These are phyloP conservation scores for Mixornis gularis DNA, from an alignment of 2,113 vertebrate species.

Conservation along the genomic window DNA sequence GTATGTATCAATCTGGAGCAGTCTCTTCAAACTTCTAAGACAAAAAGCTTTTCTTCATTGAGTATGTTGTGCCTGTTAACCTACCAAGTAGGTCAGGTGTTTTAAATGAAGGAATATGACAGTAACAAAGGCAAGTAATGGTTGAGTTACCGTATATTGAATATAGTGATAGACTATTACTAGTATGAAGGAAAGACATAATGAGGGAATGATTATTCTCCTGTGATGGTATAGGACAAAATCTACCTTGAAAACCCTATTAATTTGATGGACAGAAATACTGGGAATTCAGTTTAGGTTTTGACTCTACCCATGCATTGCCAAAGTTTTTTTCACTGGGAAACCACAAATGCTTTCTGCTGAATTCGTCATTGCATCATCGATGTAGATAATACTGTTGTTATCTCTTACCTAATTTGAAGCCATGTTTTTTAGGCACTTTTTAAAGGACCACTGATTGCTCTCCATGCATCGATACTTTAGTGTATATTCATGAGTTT, in stretches of 20 bases:
- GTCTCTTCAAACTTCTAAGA: neutral
- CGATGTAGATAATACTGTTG: neutral
- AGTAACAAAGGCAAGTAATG: neutral
- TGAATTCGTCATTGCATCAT: neutral
- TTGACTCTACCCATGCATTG: neutral
- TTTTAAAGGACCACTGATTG: neutral
- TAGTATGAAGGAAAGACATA: neutral
- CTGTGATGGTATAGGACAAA: neutral
- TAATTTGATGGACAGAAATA: neutral
- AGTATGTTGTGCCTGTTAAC: neutral
- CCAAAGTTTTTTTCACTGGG: neutral
- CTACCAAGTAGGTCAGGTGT: neutral
- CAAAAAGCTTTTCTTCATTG: neutral
- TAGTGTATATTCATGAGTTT: rapidly evolving
- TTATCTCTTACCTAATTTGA: neutral
- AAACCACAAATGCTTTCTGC: neutral
- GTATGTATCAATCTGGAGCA: neutral
- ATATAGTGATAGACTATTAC: neutral
- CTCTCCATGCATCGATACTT: neutral
- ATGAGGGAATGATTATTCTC: neutral
- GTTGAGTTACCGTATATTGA: neutral
- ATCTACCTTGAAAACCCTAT: neutral
- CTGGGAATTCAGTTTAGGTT: neutral
- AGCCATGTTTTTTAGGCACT: neutral
- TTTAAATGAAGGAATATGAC: neutral